Conservation (phyloP, 2,113 vertebrate species). For the Cinclus mexicanus region DNA sequence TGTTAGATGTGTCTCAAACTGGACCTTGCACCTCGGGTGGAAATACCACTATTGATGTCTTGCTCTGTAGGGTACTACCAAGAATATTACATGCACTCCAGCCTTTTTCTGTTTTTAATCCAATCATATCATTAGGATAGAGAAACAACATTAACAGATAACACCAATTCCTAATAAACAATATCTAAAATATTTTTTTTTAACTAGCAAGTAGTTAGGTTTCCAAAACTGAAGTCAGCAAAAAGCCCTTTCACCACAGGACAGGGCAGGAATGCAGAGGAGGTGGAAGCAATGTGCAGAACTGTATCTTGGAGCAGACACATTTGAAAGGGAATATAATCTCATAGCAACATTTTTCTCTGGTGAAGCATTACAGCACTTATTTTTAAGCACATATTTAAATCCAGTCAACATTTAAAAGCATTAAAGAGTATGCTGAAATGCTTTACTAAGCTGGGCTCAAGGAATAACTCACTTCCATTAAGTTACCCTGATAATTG, state of each 20-base stretch:
- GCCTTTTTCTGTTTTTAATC: not conserved
- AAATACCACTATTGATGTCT: not conserved
- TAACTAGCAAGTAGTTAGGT: not conserved
- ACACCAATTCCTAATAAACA: not conserved
- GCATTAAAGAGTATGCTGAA: not conserved
- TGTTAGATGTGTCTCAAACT: not conserved
- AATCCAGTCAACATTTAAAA: not conserved
- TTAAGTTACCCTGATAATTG: not conserved
- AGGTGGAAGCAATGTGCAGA: not conserved
- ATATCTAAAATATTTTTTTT: not conserved
- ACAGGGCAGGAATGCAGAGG: not conserved
- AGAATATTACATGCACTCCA: not conserved
- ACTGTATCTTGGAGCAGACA: not conserved
- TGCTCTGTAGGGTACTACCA: not conserved
- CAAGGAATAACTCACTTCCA: not conserved
- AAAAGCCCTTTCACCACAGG: not conserved
- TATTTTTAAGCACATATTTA: not conserved
- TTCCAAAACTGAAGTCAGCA: not conserved
- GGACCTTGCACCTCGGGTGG: not conserved
- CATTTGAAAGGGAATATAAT: not conserved
- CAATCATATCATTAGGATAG: not conserved
- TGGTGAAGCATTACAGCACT: not conserved
- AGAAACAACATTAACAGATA: not conserved
- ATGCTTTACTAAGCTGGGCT: not conserved
- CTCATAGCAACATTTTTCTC: not conserved